Base-by-base conservation (phyloP, 2,888 invertebrate genomes). In the Orthosia gothica region DNA sequence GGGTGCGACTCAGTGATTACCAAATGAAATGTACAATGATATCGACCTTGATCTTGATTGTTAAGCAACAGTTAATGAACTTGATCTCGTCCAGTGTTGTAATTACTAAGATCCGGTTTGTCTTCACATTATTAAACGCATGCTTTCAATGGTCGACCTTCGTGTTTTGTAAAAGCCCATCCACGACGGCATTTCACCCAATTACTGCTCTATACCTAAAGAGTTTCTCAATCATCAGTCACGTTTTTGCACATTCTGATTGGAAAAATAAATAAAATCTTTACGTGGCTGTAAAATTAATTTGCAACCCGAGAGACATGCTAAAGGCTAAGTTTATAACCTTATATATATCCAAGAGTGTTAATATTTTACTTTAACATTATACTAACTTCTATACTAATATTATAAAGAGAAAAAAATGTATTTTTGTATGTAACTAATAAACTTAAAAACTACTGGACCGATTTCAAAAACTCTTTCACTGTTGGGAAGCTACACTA, bases 41-140 rank as follows among this genome's bases (percentile, higher is more conserved):
- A 50, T 45, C 63, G 61, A 62, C 74, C 74, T 83, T 86, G 88
- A 81, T 75, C 74, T 75, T 76, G 78, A 73, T 76, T 73, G 54
- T 83, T 66, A 74, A 54, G 78, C 72, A 80, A 82, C 52, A 75
- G 70, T 55, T 58, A 70, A 65, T 82, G 63, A 76, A 75, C 85
- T 77, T 85, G 84, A 70, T 84, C 74, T 78, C 65, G 63, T 72
- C 67, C 64, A 59, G 54, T 69, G 57, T 58, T 65, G 64, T 62
- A 23, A 70, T 83, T 66, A 76, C 45, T 40, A 18, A 16, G 5
- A 83, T 54, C 84, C 70, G 68, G 84, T 84, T 75, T 83, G 18
- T 23, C n/a, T 52, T 52, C n/a, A 49, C 5, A 63, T 71, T 64
- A 61, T 50, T 61, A 57, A 49, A 61, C 18, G 15, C 20, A 70